Base-by-base conservation (phyloP, 2,113 vertebrate species). In the Callocephalon fimbriatum region DNA sequence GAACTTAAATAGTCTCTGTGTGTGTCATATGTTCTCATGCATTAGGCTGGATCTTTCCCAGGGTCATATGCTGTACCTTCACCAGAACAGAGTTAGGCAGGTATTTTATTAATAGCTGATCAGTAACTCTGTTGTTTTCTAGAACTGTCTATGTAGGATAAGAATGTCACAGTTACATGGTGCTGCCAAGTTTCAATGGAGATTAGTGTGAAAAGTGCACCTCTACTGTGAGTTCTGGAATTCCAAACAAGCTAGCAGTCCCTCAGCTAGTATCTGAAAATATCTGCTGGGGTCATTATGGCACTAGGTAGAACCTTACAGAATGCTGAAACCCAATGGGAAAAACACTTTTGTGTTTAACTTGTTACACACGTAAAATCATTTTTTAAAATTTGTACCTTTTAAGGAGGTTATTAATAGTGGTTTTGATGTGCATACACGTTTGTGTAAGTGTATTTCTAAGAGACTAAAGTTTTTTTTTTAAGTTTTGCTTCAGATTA, bases 101-200 rank as follows among this genome's bases (percentile, higher is more conserved):
- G 15, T 7, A 10, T n/a, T 92, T 51, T 51, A 45, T 19, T 72
- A 56, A 27, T 25, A 66, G 14, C 3, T 62, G 19, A 88, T 47
- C 38, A 47, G 35, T n/a, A 59, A 12, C 20, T 72, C 31, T 48
- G 2, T 15, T 66, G 15, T 54, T 84, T 75, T 58, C 37, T 68
- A 37, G 48, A 77, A 75, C 14, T 2, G 9, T 11, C 23, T n/a
- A 0, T 37, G 92, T 80, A 26, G 29, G 29, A 9, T 37, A 73
- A 61, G 31, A 21, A 35, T 63, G 7, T 63, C 8, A 40, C 27
- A 67, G 5, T 18, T 59, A 18, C 0, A 0, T 32, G 42, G 5
- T 63, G 31, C 63, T 77, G 59, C 38, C 35, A 47, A 45, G 8
- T 44, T 50, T 66, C 3, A 0, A 53, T 44, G 48, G 83, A 40